Base-by-base conservation (phyloP, 1,140 invertebrate species). In the Aphis gossypii region DNA sequence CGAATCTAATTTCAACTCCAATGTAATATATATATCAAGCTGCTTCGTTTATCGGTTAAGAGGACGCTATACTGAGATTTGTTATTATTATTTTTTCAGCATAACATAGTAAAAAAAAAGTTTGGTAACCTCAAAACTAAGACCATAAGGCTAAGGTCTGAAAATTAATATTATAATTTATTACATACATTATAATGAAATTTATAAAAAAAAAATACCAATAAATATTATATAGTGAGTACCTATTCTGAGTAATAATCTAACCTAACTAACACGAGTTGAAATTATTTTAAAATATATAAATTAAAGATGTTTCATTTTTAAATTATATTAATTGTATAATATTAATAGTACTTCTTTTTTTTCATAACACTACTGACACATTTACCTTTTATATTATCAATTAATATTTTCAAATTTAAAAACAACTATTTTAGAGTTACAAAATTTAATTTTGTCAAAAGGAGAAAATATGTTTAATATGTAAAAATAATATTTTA, bases 141-240 rank as follows among this genome's bases (percentile, higher is more conserved):
- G 14, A 5, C 60, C n/a, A 18, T 68, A 18, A 14, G 48, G 48
- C 2, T 60, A n/a, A 76, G 30, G 4, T 18, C 5, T 76, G 30
- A 76, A 76, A n/a, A 76, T 76, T 76, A n/a, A n/a, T 76, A n/a
- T 76, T n/a, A 76, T n/a, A n/a, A 76, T n/a, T 76, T 76, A 76
- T n/a, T 76, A n/a, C n/a, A 18, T n/a, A n/a, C 60, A 76, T 76
- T 76, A 76, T n/a, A 76, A 76, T 4, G 11, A 18, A n/a, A 76
- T 76, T 76, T 68, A n/a, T 11, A 68, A 76, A n/a, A n/a, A 14
- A n/a, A 76, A 76, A 76, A 18, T n/a, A n/a, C n/a, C 30, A 76
- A 18, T 76, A n/a, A 4, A 20, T n/a, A n/a, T 76, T n/a, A n/a
- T n/a, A n/a, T n/a, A 76, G 30, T n/a, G 60, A 76, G 11, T n/a